Evolutionary conservation across 2,113 vertebrate species (phyloP), one percentile per base, ranked within the genome.

Genomic region (Zosterops japonicus): DNA sequence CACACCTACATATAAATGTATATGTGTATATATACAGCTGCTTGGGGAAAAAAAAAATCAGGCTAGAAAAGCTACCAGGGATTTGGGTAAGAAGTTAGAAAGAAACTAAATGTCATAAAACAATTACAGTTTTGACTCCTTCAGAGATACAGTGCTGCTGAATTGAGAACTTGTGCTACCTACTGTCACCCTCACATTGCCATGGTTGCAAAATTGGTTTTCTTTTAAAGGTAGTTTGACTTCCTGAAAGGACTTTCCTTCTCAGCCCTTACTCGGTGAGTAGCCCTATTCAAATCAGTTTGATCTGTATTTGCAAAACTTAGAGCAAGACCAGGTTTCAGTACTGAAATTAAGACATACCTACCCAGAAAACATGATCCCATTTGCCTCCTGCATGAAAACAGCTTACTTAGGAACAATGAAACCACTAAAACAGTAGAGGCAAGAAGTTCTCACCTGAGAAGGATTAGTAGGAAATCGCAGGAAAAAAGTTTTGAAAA

Each of bases 361-460:
- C 56, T 92, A 50, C 46, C 67, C 27, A 63, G 28, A 90, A 23
- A 85, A 85, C 17, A 59, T 83, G 70, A 56, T 79, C 25, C 65
- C 67, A 52, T 46, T 72, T 72, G 60, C 64, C 24, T 79, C 27
- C 69, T 84, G 20, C 35, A 89, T 41, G 39, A n/a, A 83, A 89
- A 75, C 63, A 87, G 77, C 46, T 92, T 75, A 64, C 21, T 9
- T 63, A n/a, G 12, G 46, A 78, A 79, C 77, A 87, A 33, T 65
- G 28, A 94, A 92, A 76, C 31, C 36, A 76, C 74, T 79, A 82
- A 83, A 14, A 87, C 18, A 93, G 53, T 2, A 1, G 6, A 89
- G 50, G 55, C 19, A 91, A 89, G 47, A 87, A 89, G 23, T 65
- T 72, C 53, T 91, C 78, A 95, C 57, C 77, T 96, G 50, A 91